These are phyloP conservation scores for Sebastes reedi DNA, from an alignment of 2,797 vertebrate species.

Conservation along the genomic window DNA sequence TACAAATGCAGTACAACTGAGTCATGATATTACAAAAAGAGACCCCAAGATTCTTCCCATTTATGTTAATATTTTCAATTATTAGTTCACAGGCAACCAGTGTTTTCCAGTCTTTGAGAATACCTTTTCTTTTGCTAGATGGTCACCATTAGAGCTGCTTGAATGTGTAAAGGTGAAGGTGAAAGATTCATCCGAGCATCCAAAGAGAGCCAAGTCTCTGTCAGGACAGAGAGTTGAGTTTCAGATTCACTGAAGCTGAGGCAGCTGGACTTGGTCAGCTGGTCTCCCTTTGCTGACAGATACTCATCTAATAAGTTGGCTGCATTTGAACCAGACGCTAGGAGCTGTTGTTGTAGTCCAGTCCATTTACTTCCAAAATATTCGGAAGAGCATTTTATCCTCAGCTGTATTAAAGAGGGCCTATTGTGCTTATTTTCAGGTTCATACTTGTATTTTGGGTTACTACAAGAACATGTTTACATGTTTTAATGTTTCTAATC, in stretches of 20 bases:
- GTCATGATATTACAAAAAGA: not conserved
- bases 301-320: not conserved
- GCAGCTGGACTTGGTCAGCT: not conserved
- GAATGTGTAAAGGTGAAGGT: not conserved
- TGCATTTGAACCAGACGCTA: not conserved
- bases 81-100: not conserved
- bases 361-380: not conserved
- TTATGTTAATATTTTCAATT: not conserved
- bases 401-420: not conserved
- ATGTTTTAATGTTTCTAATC: too few relatives aligned
- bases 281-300: not conserved
- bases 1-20: not conserved
- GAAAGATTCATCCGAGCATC: not conserved
- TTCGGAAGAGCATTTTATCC: not conserved
- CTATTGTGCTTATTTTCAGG: too few relatives aligned
- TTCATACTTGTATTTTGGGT: too few relatives aligned
- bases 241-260: not conserved
- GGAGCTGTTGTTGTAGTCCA: not conserved
- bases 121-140: not conserved
- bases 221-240: not conserved
- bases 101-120: too few relatives aligned
- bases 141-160: not conserved
- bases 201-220: not conserved
- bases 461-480: too few relatives aligned
- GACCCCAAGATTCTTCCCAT: not conserved